Evolutionary conservation across 2,797 vertebrate species (phyloP), one percentile per base, ranked within the genome.

Genomic region (Zenarchopterus dispar): DNA sequence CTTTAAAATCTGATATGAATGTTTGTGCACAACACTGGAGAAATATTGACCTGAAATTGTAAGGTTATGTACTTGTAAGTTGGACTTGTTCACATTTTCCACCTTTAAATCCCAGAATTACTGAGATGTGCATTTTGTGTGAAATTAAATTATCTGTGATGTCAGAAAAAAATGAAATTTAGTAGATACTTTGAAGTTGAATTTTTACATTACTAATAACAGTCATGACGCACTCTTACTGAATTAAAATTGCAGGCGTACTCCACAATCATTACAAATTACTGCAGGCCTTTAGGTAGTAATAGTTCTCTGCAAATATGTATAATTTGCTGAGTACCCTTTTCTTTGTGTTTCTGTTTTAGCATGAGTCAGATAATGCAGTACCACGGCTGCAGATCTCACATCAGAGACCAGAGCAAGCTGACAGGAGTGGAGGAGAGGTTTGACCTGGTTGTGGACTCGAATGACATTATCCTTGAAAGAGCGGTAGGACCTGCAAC

Each of bases 361-460:
- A 99, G 98, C 88, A 99, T 99, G 97, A 97, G 95, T 73, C 93
- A 89, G 78, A 85, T 98, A 19, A 99, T 99, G 97, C 95, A 96
- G 23, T 93, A 97, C 75, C 97, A 99, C 0, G 95, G 95, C 62
- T 99, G 97, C 84, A 92, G 90, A 36, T 94, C 96, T 80, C 93
- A 92, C 78, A 75, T 96, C 56, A 94, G 86, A 33, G 95, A 96
- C 74, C 81, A 41, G 36, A 94, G 81, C 77, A 96, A 94, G 70
- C 89, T 95, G 69, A 96, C 94, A 0, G 96, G 94, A 3, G 60
- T 97, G 80, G 98, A 99, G 67, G 97, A 99, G 74, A 93, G 95
- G 64, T 97, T 97, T 58, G 98, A 99, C 71, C 80, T 97, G 83
- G 88, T 99, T 8, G 95, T 99, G 19, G 98, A 99, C 45, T 91